Percentiles rank a stretch among this genome's conserved stretches.
phyloP scores from a whole-genome alignment of 2,888 invertebrate species.

The Acanthosepion esculentum region DNA sequence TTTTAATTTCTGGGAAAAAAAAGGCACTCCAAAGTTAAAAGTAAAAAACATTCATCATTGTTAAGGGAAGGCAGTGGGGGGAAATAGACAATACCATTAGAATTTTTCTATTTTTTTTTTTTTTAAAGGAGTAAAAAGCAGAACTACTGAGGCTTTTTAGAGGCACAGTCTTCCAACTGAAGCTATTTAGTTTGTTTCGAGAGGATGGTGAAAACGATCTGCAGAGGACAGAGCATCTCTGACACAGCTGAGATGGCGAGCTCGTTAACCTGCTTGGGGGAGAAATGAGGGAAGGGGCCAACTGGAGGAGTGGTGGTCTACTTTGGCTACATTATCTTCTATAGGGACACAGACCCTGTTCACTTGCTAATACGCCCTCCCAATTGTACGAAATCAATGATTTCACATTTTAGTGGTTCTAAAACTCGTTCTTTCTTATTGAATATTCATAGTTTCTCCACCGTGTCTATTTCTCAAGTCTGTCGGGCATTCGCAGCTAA shows the following conservation, averaged over 20 bases:
- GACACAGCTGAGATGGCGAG: background rate
- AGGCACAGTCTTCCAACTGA: background rate
- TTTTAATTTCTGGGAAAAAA: too few relatives aligned
- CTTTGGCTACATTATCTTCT: background rate
- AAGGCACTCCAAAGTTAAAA: too few relatives aligned
- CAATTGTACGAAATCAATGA: constrained; percentile 34
- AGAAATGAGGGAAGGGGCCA: background rate
- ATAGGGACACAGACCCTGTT: background rate
- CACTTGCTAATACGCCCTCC: background rate
- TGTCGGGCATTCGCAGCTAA: background rate
- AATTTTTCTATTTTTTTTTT: background rate
- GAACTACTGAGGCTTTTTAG: background rate
- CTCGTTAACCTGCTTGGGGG: background rate
- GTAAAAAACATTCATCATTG: background rate
- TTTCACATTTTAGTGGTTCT: background rate
- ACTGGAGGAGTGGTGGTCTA: background rate
- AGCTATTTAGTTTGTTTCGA: constrained; percentile 39
- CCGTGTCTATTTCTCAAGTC: background rate
- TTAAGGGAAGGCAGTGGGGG: background rate
- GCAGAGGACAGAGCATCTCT: background rate
- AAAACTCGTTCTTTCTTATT: constrained; percentile 21
- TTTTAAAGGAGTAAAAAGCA: background rate
- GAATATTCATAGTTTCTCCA: constrained; percentile 2
- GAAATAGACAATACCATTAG: background rate
- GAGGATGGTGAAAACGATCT: background rate